Evolutionary conservation across 2,113 vertebrate genomes (phyloP).

Genomic region (Crocuta crocuta): DNA sequence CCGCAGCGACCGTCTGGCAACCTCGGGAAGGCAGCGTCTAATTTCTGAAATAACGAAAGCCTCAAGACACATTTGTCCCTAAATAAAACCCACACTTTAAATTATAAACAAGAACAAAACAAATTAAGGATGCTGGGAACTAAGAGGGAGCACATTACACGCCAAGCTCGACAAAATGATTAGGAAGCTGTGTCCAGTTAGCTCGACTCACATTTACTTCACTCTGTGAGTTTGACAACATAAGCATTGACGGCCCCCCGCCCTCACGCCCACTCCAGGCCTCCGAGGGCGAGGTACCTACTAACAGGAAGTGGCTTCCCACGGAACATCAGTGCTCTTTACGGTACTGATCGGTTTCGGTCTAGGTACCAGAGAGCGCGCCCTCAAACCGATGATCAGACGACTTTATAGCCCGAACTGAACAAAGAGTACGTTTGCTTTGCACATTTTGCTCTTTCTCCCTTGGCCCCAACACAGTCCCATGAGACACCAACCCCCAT

Average conservation of each 20-base stretch:
- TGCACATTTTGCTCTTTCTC: background rate
- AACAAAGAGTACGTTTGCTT: background rate
- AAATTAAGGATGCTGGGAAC: constrained; percentile 59
- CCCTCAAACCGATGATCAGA: background rate
- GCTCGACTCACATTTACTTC: background rate
- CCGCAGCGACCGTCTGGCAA: background rate
- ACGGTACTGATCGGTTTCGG: fast-evolving
- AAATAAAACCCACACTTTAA: constrained; percentile 58
- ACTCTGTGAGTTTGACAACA: background rate
- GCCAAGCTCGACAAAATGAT: constrained; percentile 64
- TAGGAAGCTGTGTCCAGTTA: background rate
- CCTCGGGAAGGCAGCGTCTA: background rate
- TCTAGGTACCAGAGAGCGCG: background rate
- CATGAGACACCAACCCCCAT: background rate
- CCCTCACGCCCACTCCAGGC: background rate
- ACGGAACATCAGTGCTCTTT: too few species aligned
- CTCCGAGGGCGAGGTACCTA: background rate
- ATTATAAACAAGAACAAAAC: constrained; percentile 70
- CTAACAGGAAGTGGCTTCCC: background rate
- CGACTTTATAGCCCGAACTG: background rate
- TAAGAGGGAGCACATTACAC: constrained; percentile 30
- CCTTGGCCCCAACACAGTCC: background rate
- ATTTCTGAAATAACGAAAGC: constrained; percentile 54
- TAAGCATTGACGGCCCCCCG: background rate
- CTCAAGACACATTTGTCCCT: constrained; percentile 50